Evolutionary conservation across 64 coral and sea anemone genomes (phyloP), one percentile per base, ranked within the genome.

Genomic region (Cladopsammia gracilis): DNA sequence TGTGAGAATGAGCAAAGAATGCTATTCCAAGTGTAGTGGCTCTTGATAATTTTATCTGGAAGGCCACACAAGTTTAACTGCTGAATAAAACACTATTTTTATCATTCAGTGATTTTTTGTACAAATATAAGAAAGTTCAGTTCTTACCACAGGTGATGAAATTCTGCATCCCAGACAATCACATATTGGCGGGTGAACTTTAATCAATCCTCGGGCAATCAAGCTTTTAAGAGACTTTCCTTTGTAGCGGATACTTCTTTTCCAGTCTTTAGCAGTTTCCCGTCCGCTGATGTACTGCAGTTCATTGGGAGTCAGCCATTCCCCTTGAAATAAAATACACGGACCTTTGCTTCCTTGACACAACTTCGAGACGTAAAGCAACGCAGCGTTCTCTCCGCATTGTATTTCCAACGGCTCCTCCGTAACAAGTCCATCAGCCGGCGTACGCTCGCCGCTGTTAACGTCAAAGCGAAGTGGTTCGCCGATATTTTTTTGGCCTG

Each of bases 261-360:
- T 99, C 98, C 98, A 99, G 77, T 99, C 98, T 62, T 99, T 99
- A 0, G 98, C 98, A 18, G 98, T 99, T 88, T 99, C 98, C 54
- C 98, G 67, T 83, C 98, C 98, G 77, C 98, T 96, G 45, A 99
- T 99, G 47, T 99, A 99, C 66, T 99, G 98, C 53, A 99, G 91
- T 24, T 99, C 98, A 51, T 99, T 99, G 15, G 98, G 98, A 44
- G 98, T 99, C 54, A 99, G 57, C 98, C 98, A 99, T 16, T 99
- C 98, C 18, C 90, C 94, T 70, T 94, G 89, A 75, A 83, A 99
- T 56, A 99, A 94, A 73, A 99, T 99, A 79, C 98, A 99, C 50
- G 98, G 98, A 9, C 98, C 98, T 82, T 99, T 99, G 57, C 98
- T 99, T n/a, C 98, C 98, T 48, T 99, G 98, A 19, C 98, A 99